phyloP scores from a whole-genome alignment of 2,797 vertebrate genomes.

The Acrossocheilus wenchowensis region DNA sequence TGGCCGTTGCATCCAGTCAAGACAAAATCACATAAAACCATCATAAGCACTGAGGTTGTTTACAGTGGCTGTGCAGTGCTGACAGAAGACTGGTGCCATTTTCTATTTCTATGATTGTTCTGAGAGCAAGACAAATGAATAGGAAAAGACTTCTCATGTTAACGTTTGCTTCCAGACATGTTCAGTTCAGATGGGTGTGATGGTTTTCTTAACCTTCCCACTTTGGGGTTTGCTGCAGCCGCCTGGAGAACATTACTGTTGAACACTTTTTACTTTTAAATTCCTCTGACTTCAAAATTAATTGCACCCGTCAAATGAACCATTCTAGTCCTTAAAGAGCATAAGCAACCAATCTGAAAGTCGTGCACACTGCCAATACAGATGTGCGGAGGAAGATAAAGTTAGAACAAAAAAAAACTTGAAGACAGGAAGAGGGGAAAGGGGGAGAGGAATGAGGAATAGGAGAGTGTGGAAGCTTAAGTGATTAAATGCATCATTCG shows the following conservation, averaged over 20 bases:
- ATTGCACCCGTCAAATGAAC: constrained; percentile 46
- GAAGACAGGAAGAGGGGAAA: constrained; percentile 43
- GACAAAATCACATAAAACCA: background rate
- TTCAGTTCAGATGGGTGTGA: background rate
- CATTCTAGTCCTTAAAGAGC: constrained; percentile 57
- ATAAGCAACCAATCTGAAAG: constrained; percentile 66
- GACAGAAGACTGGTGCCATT: background rate
- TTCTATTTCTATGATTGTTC: background rate
- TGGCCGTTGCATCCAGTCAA: background rate
- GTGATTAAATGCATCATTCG: constrained; percentile 24
- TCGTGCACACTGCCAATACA: constrained; percentile 68
- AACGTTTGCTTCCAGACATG: background rate
- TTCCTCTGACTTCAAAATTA: background rate
- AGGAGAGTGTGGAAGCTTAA: constrained; percentile 19
- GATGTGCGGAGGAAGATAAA: constrained; percentile 77
- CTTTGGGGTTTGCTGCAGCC: background rate
- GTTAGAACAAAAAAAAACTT: constrained; percentile 4
- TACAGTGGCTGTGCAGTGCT: background rate
- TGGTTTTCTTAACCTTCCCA: constrained; percentile 11
- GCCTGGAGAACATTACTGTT: background rate
- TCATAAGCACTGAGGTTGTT: background rate
- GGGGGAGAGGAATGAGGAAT: constrained; percentile 4
- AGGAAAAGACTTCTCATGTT: background rate
- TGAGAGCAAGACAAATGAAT: background rate
- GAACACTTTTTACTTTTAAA: constrained; percentile 7